A percentile compares a stretch with the other conserved stretches of the same genome.
phyloP scores from a whole-genome alignment of 2,888 invertebrate species.

The Schizaphis graminum region DNA sequence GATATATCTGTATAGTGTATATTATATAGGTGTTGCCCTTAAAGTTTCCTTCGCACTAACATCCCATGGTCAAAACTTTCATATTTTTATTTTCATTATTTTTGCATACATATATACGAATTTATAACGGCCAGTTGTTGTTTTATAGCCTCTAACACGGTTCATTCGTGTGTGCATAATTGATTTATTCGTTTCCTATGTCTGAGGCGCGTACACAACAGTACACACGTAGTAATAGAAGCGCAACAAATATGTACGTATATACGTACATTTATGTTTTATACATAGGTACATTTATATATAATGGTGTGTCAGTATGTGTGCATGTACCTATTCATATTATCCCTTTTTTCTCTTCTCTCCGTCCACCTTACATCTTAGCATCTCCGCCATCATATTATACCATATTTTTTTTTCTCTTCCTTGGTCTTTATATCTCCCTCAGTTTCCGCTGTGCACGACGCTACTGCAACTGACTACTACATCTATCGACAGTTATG shows the following conservation, averaged over 20 bases:
- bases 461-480: neutral
- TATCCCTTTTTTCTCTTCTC: slow-evolving; percentile 38
- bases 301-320: neutral
- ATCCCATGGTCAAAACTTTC: neutral
- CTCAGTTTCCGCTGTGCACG: neutral
- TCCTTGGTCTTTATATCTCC: neutral
- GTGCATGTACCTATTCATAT: slow-evolving; percentile 35
- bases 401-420: neutral
- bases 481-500: slow-evolving; percentile 22
- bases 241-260: slow-evolving; percentile 42
- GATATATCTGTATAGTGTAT: neutral
- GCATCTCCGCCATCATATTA: neutral
- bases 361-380: neutral
- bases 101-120: neutral
- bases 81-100: neutral
- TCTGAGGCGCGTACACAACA: slow-evolving; percentile 18
- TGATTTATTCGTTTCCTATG: slow-evolving; percentile 60
- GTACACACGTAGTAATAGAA: slow-evolving; percentile 15
- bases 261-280: neutral
- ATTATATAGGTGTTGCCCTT: neutral
- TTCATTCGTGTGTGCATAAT: slow-evolving; percentile 49
- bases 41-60: slow-evolving; percentile 26
- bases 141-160: slow-evolving; percentile 44
- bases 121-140: slow-evolving; percentile 45
- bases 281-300: neutral